Conservation (phyloP, 2,113 vertebrate genomes). For the Notothenia coriiceps region DNA sequence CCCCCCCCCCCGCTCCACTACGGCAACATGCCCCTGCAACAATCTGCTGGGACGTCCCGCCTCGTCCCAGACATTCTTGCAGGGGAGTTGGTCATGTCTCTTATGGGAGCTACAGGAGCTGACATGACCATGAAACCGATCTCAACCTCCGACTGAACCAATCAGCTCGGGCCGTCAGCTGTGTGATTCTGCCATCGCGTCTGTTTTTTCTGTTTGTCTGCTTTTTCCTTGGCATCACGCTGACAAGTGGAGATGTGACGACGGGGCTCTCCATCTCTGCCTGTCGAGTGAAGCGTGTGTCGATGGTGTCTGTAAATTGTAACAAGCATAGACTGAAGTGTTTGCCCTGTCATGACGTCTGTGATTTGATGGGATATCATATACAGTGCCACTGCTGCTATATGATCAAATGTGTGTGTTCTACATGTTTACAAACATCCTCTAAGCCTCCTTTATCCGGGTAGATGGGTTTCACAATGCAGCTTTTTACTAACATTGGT, state of each 20-base stretch:
- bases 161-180: constrained; percentile 62
- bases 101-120: constrained; percentile 41
- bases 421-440: constrained; percentile 33
- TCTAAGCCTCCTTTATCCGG: constrained; percentile 38
- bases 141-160: constrained; percentile 50
- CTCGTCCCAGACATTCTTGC: constrained; percentile 56
- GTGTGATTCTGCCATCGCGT: constrained; percentile 68
- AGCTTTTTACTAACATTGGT: constrained; percentile 69
- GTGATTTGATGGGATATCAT: constrained; percentile 70
- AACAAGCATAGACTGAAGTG: constrained; percentile 41
- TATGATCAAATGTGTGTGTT: constrained; percentile 77
- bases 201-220: constrained; percentile 65
- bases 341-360: constrained; percentile 52
- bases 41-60: constrained; percentile 47
- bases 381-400: constrained; percentile 72
- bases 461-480: constrained; percentile 39
- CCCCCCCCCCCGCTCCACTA: constrained; percentile 47
- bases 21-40: constrained; percentile 55
- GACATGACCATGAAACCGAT: constrained; percentile 45
- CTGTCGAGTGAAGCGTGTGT: constrained; percentile 23
- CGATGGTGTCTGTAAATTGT: constrained; percentile 37
- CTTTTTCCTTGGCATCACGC: constrained; percentile 55
- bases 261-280: constrained; percentile 27
- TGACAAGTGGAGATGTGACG: constrained; percentile 23
- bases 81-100: constrained; percentile 34